Percentiles rank a stretch among this genome's conserved stretches.
Conservation (phyloP, 2,888 invertebrate genomes). For the Labia minor region DNA sequence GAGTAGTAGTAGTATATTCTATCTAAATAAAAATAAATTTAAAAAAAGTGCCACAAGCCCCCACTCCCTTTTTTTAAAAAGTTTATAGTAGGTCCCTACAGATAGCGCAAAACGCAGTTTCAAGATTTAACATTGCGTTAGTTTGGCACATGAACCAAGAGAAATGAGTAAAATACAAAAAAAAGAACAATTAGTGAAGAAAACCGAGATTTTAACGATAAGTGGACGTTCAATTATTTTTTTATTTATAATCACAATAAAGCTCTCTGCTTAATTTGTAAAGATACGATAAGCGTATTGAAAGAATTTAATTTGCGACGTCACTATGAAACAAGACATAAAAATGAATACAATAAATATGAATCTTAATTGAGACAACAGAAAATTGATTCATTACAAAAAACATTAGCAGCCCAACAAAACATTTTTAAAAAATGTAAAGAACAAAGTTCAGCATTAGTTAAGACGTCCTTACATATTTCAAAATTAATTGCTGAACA, state of each 20-base stretch:
- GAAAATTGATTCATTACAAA: neutral
- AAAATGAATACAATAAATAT: neutral
- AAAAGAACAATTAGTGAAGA: neutral
- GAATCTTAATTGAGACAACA: neutral
- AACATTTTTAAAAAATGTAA: neutral
- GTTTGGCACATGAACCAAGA: too few relatives aligned
- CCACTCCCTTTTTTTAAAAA: too few relatives aligned
- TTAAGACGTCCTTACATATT: neutral
- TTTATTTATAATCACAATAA: neutral
- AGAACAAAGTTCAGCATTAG: neutral
- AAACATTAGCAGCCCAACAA: neutral
- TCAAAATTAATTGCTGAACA: neutral
- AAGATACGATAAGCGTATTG: neutral
- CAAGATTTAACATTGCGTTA: too few relatives aligned
- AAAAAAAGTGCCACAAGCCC: too few relatives aligned
- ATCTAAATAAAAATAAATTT: too few relatives aligned
- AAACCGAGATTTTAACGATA: constrained; percentile 1
- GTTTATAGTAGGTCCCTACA: too few relatives aligned
- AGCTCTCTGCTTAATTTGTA: constrained; percentile 1
- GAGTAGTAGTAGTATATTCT: too few relatives aligned
- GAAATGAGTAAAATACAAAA: too few relatives aligned
- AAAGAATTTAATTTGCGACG: neutral
- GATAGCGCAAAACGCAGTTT: too few relatives aligned
- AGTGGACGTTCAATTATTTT: neutral
- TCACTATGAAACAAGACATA: neutral